phyloP scores from a whole-genome alignment of 2,888 invertebrate species.

The Byasa hedistus region DNA sequence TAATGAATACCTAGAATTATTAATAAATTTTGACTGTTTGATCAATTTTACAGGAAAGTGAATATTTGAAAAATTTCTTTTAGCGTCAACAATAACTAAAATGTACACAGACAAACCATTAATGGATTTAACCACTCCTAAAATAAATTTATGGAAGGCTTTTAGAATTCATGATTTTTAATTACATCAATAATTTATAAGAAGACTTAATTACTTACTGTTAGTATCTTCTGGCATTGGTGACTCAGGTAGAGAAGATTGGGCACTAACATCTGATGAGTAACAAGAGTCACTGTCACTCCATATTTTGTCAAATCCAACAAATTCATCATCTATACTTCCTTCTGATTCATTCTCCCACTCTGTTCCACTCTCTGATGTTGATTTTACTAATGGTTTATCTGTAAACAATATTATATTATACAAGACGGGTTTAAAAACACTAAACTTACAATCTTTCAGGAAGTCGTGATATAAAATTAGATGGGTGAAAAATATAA shows the following conservation, averaged over 20 bases:
- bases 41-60: too few species aligned
- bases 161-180: too few species aligned
- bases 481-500: too few species aligned
- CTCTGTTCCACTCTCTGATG: slow-evolving; percentile 68
- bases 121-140: too few species aligned
- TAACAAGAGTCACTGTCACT: slow-evolving; percentile 75
- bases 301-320: slow-evolving; percentile 69
- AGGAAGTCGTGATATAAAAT: too few species aligned
- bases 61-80: too few species aligned
- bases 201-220: slow-evolving; percentile 70
- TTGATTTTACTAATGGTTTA: slow-evolving; percentile 56
- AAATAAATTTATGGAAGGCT: too few species aligned
- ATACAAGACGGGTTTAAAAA: neutral
- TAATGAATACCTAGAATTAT: too few species aligned
- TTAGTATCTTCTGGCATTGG: slow-evolving; percentile 89
- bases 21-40: too few species aligned
- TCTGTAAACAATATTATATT: slow-evolving; percentile 39
- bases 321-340: slow-evolving; percentile 67
- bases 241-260: slow-evolving; percentile 79
- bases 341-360: slow-evolving; percentile 74
- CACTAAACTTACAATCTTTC: neutral
- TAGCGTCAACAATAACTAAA: neutral
- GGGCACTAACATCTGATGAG: slow-evolving; percentile 82
- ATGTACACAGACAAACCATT: too few species aligned
- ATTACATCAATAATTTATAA: neutral